Evolutionary conservation across 2,113 vertebrate genomes (phyloP).

Genomic region (Poeciliopsis retropinna): DNA sequence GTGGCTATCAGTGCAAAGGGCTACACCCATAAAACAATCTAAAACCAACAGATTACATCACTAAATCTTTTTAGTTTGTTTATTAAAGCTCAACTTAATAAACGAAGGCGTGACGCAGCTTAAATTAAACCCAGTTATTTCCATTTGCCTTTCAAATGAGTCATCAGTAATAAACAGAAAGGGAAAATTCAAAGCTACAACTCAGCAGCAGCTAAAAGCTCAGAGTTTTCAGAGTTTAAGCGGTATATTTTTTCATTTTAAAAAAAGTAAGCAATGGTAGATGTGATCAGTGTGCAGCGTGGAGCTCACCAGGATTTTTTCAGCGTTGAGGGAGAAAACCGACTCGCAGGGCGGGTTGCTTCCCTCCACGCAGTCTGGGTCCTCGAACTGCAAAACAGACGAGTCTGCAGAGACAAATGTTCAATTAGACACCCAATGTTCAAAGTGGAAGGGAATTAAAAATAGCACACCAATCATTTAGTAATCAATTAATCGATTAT

Average conservation of each 20-base stretch:
- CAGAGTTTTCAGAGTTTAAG: not conserved
- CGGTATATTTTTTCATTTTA: not conserved
- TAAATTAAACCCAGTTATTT: not conserved
- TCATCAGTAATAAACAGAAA: not conserved
- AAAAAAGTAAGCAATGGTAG: not conserved
- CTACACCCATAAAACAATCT: not conserved
- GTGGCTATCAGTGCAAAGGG: conserved; percentile 4
- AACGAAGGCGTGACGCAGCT: not conserved
- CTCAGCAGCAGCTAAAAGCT: not conserved
- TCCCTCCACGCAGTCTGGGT: conserved; percentile 89
- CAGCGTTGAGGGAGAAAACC: conserved; percentile 90
- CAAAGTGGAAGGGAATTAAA: not conserved
- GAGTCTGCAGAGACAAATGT: conserved; percentile 80
- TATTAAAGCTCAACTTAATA: not conserved
- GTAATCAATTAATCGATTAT: no score
- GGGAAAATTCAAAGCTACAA: not conserved
- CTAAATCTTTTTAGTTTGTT: not conserved
- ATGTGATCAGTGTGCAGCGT: not conserved
- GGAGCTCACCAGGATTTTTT: conserved; percentile 91
- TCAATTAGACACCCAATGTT: not conserved
- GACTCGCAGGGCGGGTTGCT: conserved; percentile 89
- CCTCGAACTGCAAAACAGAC: conserved; percentile 89
- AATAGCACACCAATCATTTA: not conserved
- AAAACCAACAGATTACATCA: not conserved
- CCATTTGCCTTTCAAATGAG: not conserved